Percentiles rank a stretch among this genome's conserved stretches.
Evolutionary conservation across 2,797 vertebrate species (phyloP).

Genomic region (Cuniculus paca): DNA sequence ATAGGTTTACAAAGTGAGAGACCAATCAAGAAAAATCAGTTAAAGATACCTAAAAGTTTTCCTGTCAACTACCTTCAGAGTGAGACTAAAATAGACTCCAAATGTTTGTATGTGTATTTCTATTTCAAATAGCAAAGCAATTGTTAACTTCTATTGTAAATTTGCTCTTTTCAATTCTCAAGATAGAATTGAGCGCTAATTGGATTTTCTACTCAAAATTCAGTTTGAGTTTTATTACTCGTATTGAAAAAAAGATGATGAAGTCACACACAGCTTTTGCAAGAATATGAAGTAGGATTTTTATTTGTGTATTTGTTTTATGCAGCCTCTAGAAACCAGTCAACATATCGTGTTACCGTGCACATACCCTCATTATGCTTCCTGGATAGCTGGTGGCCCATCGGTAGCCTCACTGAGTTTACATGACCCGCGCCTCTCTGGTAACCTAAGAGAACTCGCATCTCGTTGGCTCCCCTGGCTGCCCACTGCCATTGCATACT

Average conservation of each 20-base stretch:
- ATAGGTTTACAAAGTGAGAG: background rate
- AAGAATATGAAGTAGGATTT: constrained; percentile 3
- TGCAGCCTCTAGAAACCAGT: background rate
- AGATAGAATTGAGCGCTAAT: background rate
- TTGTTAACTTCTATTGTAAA: constrained; percentile 25
- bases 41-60: constrained; percentile 8
- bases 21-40: background rate
- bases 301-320: background rate
- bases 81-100: constrained; percentile 14
- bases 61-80: constrained; percentile 1
- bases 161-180: constrained; percentile 30
- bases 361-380: background rate
- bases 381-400: background rate
- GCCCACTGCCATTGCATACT: background rate
- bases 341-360: no score
- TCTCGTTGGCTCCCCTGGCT: rapidly evolving
- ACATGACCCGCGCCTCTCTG: background rate
- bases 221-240: background rate
- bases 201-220: constrained; percentile 60
- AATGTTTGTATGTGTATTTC: constrained; percentile 26
- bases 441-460: background rate
- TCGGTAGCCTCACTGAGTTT: background rate
- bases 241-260: background rate
- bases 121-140: background rate
- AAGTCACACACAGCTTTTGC: background rate